phyloP scores from a whole-genome alignment of 2,888 invertebrate species.

The Trichogramma evanescens region DNA sequence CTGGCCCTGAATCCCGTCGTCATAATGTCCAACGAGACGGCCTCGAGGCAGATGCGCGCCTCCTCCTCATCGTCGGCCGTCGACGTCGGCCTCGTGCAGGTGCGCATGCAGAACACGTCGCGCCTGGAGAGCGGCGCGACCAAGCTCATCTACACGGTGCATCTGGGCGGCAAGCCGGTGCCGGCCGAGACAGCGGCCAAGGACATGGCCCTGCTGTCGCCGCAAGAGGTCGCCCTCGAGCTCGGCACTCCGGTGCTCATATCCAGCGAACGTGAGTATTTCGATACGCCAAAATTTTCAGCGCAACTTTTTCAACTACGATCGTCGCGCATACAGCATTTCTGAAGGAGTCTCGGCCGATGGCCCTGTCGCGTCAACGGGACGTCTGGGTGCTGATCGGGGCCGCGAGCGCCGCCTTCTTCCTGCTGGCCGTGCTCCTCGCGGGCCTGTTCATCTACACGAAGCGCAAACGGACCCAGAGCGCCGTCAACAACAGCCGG shows the following conservation, averaged over 20 bases:
- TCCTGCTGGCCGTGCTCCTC: constrained; percentile 50
- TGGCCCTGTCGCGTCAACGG: constrained; percentile 52
- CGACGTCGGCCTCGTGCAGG: constrained; percentile 37
- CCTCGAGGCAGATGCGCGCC: background rate
- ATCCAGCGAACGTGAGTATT: constrained; percentile 74
- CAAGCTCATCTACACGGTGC: constrained; percentile 67
- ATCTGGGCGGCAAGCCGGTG: constrained; percentile 72
- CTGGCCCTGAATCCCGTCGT: background rate
- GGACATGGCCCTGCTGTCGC: constrained; percentile 75
- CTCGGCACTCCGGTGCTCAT: constrained; percentile 71
- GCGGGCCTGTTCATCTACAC: constrained; percentile 32
- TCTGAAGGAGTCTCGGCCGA: constrained; percentile 58
- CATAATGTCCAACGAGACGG: constrained; percentile 1
- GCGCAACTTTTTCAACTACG: background rate
- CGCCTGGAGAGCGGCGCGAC: constrained; percentile 35
- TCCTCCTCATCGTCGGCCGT: background rate
- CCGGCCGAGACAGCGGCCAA: constrained; percentile 73
- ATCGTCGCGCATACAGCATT: constrained; percentile 54
- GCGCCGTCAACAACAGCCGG: constrained; percentile 34
- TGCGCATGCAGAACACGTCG: constrained; percentile 42
- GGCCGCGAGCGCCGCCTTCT: constrained; percentile 55
- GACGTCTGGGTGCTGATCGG: constrained; percentile 62
- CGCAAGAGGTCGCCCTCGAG: constrained; percentile 67
- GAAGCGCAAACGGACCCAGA: constrained; percentile 39
- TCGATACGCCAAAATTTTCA: background rate